A percentile compares a stretch with the other conserved stretches of the same genome.
Conservation (phyloP, 1,140 invertebrate species). For the Thereuonema tuberculata region DNA sequence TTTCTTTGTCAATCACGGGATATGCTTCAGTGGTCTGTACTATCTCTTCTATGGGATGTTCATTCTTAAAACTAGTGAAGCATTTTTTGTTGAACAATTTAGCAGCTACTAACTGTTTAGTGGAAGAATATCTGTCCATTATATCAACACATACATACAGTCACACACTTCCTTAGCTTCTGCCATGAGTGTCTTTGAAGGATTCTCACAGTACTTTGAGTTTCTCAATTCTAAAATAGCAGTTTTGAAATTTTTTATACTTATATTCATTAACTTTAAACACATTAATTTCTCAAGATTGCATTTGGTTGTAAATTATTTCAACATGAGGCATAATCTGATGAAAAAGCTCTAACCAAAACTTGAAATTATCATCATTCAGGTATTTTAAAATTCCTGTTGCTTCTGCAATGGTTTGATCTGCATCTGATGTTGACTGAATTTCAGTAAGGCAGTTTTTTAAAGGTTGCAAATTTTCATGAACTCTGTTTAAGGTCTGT, state of each 20-base stretch:
- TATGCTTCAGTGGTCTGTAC: background rate
- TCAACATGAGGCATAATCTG: conserved; percentile 19
- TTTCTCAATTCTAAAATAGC: conserved; percentile 17
- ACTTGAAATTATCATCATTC: conserved; percentile 17
- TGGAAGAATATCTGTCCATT: conserved; percentile 15
- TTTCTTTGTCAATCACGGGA: background rate
- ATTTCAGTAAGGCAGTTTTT: conserved; percentile 14
- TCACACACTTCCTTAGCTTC: conserved; percentile 19
- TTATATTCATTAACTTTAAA: conserved; percentile 13
- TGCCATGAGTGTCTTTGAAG: conserved; percentile 12
- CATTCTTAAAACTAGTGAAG: conserved; percentile 10
- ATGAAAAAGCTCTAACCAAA: conserved; percentile 19
- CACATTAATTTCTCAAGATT: conserved; percentile 13
- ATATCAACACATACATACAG: conserved; percentile 15
- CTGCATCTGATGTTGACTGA: conserved; percentile 7
- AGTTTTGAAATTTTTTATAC: conserved; percentile 16
- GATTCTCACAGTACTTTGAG: conserved; percentile 14
- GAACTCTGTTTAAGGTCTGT: conserved; percentile 9
- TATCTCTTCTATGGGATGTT: conserved; percentile 11
- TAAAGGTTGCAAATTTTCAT: conserved; percentile 15
- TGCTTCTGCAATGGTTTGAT: conserved; percentile 11
- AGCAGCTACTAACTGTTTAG: conserved; percentile 16
- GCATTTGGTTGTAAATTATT: conserved; percentile 18
- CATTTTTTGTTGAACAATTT: conserved; percentile 17
- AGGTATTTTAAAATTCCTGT: conserved; percentile 10